Conservation (phyloP, 2,797 vertebrate genomes). For the Austrolebias charrua region DNA sequence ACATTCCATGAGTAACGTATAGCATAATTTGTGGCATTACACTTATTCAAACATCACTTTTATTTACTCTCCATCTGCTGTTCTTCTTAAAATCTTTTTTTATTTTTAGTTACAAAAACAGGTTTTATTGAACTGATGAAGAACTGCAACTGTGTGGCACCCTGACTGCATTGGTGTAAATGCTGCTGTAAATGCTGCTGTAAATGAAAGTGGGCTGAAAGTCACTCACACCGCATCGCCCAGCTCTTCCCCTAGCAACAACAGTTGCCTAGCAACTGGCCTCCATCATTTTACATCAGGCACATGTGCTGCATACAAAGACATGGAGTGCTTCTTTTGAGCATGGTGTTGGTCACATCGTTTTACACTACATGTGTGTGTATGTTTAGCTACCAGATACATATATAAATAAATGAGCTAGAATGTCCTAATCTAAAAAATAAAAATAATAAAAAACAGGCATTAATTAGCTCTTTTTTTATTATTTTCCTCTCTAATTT, state of each 20-base stretch:
- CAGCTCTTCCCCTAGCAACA: conserved; percentile 75
- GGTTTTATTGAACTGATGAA: not conserved
- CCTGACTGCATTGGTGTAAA: not conserved
- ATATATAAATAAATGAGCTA: no score
- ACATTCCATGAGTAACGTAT: no score
- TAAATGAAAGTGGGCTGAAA: conserved; percentile 45
- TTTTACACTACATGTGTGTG: no score
- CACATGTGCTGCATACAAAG: conserved; percentile 59
- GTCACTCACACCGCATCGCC: conserved; percentile 46
- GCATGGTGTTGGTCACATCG: conserved; percentile 5
- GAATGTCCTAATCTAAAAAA: no score
- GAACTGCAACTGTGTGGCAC: not conserved
- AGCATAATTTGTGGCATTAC: no score
- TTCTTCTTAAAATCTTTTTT: not conserved
- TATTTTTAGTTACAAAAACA: not conserved
- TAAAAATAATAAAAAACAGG: no score
- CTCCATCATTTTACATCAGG: conserved; percentile 45
- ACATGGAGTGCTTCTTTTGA: conserved; percentile 34
- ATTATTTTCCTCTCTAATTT: no score
- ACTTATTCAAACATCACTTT: no score
- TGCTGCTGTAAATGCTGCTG: conserved; percentile 38
- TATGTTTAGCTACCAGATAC: no score
- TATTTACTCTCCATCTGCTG: no score
- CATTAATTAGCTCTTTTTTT: no score
- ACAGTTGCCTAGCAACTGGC: conserved; percentile 80